Percentiles rank a stretch among this genome's conserved stretches.
Evolutionary conservation across 1,140 invertebrate species (phyloP).

Genomic region (Ditylenchus dipsaci): DNA sequence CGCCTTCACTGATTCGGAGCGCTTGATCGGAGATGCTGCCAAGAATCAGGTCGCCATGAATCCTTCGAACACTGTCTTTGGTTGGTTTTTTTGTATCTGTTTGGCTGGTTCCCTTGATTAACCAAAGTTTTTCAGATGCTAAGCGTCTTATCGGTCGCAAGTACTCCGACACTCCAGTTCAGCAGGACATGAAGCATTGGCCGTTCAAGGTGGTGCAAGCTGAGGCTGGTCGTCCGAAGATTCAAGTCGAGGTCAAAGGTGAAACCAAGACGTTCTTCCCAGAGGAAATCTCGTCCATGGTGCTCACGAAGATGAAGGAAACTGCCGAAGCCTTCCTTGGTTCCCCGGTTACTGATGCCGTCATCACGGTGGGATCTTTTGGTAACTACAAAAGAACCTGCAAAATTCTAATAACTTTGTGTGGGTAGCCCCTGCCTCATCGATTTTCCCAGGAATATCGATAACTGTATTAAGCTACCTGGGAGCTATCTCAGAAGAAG

Average conservation of each 20-base stretch:
- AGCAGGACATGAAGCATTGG: no score
- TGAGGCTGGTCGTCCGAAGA: conserved; percentile 58
- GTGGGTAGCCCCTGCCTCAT: no score
- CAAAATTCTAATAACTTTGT: no score
- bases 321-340: conserved; percentile 59
- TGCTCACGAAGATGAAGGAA: no score
- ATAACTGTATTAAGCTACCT: no score
- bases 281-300: conserved; percentile 65
- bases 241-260: conserved; percentile 62
- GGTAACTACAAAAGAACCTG: no score
- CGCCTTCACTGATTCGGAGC: conserved; percentile 91
- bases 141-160: conserved; percentile 83
- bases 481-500: no score
- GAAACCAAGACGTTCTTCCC: conserved; percentile 64
- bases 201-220: conserved; percentile 61
- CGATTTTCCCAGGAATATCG: no score
- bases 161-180: no score
- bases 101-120: not conserved
- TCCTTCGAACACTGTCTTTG: conserved; percentile 74
- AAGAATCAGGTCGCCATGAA: conserved; percentile 84
- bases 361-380: conserved; percentile 52
- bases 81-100: conserved; percentile 64
- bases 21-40: no score
- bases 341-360: conserved; percentile 62
- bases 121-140: conserved; percentile 64